Base-by-base conservation (phyloP, 2,797 vertebrate genomes). In the Alectoris magna region DNA sequence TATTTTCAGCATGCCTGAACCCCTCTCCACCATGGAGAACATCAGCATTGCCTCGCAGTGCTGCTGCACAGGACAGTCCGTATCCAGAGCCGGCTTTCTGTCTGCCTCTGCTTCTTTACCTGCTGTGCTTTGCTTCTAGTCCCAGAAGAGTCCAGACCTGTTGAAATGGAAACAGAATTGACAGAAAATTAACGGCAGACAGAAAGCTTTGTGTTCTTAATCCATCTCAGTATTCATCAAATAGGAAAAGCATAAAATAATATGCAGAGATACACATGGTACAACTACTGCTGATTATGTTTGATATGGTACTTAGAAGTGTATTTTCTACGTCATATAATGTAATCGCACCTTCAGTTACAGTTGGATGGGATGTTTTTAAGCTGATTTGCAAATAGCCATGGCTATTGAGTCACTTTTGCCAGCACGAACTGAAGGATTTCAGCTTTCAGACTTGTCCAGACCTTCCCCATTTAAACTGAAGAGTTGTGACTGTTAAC, bases 1-100 rank as follows among this genome's bases (percentile, higher is more conserved):
- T 96, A 93, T 96, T 96, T 96, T 90, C 51, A 90, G 88, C 56
- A 79, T 0, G 1, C 31, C 60, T 55, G 82, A 91, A 85, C 85
- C 91, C 73, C 71, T 84, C 51, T 96, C 71, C 77, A 86, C 60
- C 39, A 0, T 9, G 55, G 43, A 84, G 67, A 93, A 95, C 78
- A 77, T 66, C 38, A 63, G 60, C 38, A 41, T 73, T 83, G 75
- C 64, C 0, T 2, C 62, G 67, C 17, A 0, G 1, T 34, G 10
- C 72, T 66, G 34, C 73, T 78, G 44, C 39, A 76, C 87, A 67
- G 89, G n/a, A 70, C 73, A 90, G 43, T 46, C 91, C 81, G 78
- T 84, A 29, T 69, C 76, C 77, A 84, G 80, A 73, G 36, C 67
- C 10, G 39, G 39, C 14, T 81, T 67, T 81, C 67, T 81, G 51